phyloP scores from a whole-genome alignment of 2,797 vertebrate genomes.

The Epinephelus coioides region DNA sequence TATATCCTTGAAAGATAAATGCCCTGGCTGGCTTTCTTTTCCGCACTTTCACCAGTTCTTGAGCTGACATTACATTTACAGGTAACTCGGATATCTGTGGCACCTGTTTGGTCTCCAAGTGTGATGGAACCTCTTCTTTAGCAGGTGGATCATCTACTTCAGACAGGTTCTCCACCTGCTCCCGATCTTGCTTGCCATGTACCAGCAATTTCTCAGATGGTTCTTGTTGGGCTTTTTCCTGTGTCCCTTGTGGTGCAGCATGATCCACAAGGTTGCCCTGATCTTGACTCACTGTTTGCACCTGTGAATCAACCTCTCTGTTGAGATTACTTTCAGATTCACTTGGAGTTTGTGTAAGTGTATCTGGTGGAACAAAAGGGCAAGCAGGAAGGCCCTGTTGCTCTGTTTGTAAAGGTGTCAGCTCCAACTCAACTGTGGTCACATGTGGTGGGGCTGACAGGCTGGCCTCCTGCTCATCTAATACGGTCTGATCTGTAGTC shows the following conservation, averaged over 20 bases:
- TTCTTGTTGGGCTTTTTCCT: slow-evolving; percentile 28
- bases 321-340: slow-evolving; percentile 46
- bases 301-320: slow-evolving; percentile 36
- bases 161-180: slow-evolving; percentile 32
- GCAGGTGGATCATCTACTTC: slow-evolving; percentile 21
- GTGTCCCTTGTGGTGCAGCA: slow-evolving; percentile 20
- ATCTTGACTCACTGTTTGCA: slow-evolving; percentile 41
- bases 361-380: slow-evolving; percentile 47
- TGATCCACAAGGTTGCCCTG: slow-evolving; percentile 31
- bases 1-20: slow-evolving; percentile 77
- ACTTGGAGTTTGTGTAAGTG: slow-evolving; percentile 41
- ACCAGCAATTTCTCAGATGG: slow-evolving; percentile 30
- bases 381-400: slow-evolving; percentile 52
- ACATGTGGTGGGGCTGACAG: slow-evolving; percentile 43
- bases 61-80: slow-evolving; percentile 78
- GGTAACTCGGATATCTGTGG: slow-evolving; percentile 61
- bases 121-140: slow-evolving; percentile 42
- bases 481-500: slow-evolving; percentile 32
- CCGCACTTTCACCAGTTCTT: slow-evolving; percentile 81
- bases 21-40: slow-evolving; percentile 79
- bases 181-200: slow-evolving; percentile 16
- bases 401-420: slow-evolving; percentile 63
- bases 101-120: slow-evolving; percentile 41
- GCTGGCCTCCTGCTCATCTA: slow-evolving; percentile 44
- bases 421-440: slow-evolving; percentile 68